phyloP scores from a whole-genome alignment of 2,888 invertebrate species.

The Digitonthophagus gazella region DNA sequence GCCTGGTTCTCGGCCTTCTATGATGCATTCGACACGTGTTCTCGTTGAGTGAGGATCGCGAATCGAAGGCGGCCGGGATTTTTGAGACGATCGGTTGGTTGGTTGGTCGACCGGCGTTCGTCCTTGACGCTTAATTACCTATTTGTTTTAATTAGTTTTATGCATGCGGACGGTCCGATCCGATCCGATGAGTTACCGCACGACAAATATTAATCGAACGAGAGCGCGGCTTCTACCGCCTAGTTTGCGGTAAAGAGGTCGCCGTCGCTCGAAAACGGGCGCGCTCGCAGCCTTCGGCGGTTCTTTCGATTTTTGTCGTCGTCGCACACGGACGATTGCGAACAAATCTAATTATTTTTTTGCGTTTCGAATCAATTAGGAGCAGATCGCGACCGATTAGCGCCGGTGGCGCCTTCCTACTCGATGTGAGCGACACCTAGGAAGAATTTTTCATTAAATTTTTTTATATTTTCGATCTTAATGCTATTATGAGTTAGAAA shows the following conservation, averaged over 20 bases:
- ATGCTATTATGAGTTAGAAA: no score
- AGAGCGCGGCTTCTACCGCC: no score
- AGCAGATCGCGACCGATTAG: neutral
- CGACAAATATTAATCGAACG: neutral
- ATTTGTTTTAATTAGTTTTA: slow-evolving; percentile 18
- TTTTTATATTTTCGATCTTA: no score
- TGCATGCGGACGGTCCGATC: slow-evolving; percentile 1
- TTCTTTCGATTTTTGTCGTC: neutral
- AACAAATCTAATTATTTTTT: neutral
- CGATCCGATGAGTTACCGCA: neutral
- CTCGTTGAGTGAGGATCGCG: slow-evolving; percentile 6
- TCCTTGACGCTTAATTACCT: slow-evolving; percentile 11
- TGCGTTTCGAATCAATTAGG: neutral
- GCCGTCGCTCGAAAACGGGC: no score
- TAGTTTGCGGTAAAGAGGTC: no score
- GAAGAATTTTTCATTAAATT: no score
- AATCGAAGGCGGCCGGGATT: slow-evolving; percentile 5
- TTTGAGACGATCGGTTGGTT: slow-evolving; percentile 7
- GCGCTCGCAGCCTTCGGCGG: no score
- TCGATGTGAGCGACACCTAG: neutral
- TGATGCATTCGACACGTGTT: slow-evolving; percentile 15
- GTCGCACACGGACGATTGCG: neutral
- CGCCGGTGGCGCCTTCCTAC: neutral
- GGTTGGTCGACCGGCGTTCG: slow-evolving; percentile 4
- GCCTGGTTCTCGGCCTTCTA: no score